A percentile compares a stretch with the other conserved stretches of the same genome.
phyloP scores from a whole-genome alignment of 2,113 vertebrate genomes.

The Callionymus lyra region DNA sequence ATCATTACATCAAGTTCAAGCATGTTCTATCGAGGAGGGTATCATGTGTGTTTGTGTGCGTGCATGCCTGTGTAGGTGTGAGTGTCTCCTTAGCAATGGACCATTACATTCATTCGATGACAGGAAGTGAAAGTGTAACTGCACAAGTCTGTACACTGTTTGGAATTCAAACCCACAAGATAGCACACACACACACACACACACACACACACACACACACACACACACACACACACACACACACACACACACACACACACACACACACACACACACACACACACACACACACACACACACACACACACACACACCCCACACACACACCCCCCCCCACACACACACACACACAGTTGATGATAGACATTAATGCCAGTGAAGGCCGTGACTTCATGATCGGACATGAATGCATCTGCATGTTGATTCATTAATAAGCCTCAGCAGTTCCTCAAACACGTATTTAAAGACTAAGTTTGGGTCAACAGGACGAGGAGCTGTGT shows the following conservation, averaged over 20 bases:
- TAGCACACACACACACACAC: neutral
- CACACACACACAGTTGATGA: neutral
- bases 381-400: too few relatives aligned
- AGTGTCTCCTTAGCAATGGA: too few relatives aligned
- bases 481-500: too few relatives aligned
- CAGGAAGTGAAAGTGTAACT: constrained; percentile 22
- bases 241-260: constrained; percentile 1
- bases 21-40: neutral
- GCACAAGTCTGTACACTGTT: constrained; percentile 48
- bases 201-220: neutral
- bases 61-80: constrained; percentile 33
- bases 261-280: neutral
- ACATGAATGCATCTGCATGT: too few relatives aligned
- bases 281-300: neutral
- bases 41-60: neutral
- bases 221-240: neutral
- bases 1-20: too few relatives aligned
- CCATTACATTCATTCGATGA: constrained; percentile 36
- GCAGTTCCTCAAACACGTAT: too few relatives aligned
- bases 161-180: constrained; percentile 31
- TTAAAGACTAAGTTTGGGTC: too few relatives aligned
- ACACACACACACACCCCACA: neutral
- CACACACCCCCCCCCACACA: too few relatives aligned
- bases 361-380: too few relatives aligned
- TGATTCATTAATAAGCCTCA: too few relatives aligned